These are phyloP conservation scores for Lagodon rhomboides DNA, from an alignment of 2,797 vertebrate species.

Conservation along the genomic window DNA sequence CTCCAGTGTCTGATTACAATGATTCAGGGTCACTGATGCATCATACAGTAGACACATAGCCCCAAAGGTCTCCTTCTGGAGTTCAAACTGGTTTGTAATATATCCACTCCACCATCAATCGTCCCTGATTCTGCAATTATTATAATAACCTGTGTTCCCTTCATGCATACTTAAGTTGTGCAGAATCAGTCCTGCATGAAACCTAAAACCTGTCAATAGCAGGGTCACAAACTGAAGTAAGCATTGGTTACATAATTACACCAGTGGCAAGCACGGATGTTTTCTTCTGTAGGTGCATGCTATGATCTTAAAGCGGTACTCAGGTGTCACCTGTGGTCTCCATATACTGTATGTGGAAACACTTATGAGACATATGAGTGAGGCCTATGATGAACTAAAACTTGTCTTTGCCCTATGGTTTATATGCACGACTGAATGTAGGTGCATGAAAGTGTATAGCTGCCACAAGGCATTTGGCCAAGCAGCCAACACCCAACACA, in stretches of 20 bases:
- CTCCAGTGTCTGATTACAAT: neutral
- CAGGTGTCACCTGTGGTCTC: neutral
- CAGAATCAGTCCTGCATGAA: neutral
- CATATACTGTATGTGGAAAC: neutral
- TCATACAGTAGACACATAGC: neutral
- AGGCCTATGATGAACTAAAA: slow-evolving; percentile 9
- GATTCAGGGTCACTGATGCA: neutral
- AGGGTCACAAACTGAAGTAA: neutral
- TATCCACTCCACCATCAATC: neutral
- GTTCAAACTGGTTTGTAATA: neutral
- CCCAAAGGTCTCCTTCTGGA: neutral
- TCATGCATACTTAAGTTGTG: neutral
- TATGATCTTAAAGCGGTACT: neutral
- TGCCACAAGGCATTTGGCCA: slow-evolving; percentile 23
- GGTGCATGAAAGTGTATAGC: neutral
- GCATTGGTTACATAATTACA: neutral
- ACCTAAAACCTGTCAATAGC: neutral
- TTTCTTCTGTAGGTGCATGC: neutral
- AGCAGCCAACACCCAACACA: slow-evolving; percentile 35
- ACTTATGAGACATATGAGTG: neutral
- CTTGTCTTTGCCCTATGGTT: neutral
- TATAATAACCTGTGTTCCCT: neutral
- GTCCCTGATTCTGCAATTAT: neutral
- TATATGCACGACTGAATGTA: neutral
- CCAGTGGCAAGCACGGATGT: neutral